Base-by-base conservation (phyloP, 2,888 invertebrate genomes). In the Brachyopa scutellaris region DNA sequence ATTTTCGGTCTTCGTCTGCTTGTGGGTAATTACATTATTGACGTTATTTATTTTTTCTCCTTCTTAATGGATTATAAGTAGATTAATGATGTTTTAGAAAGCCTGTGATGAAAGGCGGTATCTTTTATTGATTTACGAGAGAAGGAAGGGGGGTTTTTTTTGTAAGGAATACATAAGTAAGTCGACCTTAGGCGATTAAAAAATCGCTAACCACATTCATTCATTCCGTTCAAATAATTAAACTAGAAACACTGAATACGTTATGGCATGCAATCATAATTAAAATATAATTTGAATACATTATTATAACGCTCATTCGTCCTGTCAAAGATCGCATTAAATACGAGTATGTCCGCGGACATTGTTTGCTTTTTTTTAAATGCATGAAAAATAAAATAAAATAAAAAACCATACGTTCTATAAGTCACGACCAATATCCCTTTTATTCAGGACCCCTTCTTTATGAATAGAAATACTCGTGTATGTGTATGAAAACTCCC, bases 211-310 rank as follows among this genome's bases (percentile, higher is more conserved):
- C n/a, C n/a, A n/a, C n/a, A n/a, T n/a, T n/a, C n/a, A n/a, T n/a
- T n/a, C n/a, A n/a, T n/a, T n/a, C n/a, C n/a, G n/a, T n/a, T n/a
- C n/a, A n/a, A 26, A 29, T 19, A 51, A 51, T 36, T 15, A 57
- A 67, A 59, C 11, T 8, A 26, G 13, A 38, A 59, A 31, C 21
- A 9, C 26, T 23, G 7, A 23, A 55, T 26, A 36, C 36, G 40
- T 42, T 26, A 8, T 8, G n/a, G 15, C 78, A 66, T 66, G 72
- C 73, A 73, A 78, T 45, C 64, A 33, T 51, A 53, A 78, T 78
- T 78, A 78, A 78, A 72, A 73, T n/a, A n/a, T 66, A 59, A 73
- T 73, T 64, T 66, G 57, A 72, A 72, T 64, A 64, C 21, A 57
- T 33, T 31, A 26, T 13, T 26, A n/a, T n/a, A n/a, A 8, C 15